Conservation (phyloP, 2,888 invertebrate species). For the Tetropium fuscum region DNA sequence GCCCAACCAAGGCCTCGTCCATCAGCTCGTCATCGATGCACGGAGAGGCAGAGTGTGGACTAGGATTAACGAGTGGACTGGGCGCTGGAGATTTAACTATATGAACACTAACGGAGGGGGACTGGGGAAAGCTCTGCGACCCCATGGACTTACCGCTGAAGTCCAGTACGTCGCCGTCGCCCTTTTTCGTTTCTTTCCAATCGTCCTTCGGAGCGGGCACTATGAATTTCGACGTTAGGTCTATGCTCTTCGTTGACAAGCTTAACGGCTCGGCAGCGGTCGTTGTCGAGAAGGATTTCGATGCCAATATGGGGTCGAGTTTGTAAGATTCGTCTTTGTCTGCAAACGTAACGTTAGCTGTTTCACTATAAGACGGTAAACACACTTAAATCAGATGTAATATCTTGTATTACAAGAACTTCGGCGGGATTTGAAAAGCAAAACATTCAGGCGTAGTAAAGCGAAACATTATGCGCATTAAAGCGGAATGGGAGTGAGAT, state of each 20-base stretch:
- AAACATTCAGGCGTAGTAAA: not conserved
- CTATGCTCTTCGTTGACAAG: slow-evolving; percentile 63
- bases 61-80: slow-evolving; percentile 75
- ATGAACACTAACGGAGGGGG: slow-evolving; percentile 80
- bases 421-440: not conserved
- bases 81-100: slow-evolving; percentile 83
- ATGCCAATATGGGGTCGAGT: slow-evolving; percentile 50
- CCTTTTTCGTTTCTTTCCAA: slow-evolving; percentile 46
- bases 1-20: slow-evolving; percentile 87
- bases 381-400: not conserved
- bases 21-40: slow-evolving; percentile 91
- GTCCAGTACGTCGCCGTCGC: slow-evolving; percentile 72
- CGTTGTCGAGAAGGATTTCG: slow-evolving; percentile 51
- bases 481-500: not conserved
- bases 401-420: not conserved
- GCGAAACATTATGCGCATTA: not conserved
- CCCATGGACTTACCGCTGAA: slow-evolving; percentile 43
- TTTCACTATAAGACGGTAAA: not conserved
- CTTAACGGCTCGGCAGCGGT: slow-evolving; percentile 53
- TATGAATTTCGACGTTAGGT: slow-evolving; percentile 66
- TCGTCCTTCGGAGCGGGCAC: slow-evolving; percentile 61
- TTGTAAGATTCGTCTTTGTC: slow-evolving; percentile 55
- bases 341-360: slow-evolving; percentile 11
- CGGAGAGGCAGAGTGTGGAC: slow-evolving; percentile 80
- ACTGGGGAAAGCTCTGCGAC: slow-evolving; percentile 65